Evolutionary conservation across 2,113 vertebrate species (phyloP).

Genomic region (Engraulis encrasicolus): DNA sequence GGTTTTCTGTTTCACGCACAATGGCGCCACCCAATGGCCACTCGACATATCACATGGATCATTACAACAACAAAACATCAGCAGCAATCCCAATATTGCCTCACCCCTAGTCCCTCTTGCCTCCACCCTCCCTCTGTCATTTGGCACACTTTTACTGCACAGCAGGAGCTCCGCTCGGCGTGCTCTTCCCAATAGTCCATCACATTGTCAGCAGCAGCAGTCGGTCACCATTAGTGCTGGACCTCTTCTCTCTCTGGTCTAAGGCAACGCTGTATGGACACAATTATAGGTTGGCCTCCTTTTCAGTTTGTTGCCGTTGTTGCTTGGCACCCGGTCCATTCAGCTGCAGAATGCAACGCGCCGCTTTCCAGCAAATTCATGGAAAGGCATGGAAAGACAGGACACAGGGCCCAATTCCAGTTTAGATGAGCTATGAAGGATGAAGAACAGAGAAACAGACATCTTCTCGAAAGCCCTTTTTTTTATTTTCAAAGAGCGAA

Average conservation of each 20-base stretch:
- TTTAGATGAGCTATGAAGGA: constrained; percentile 1
- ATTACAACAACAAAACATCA: background rate
- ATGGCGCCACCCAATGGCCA: background rate
- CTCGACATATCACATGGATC: background rate
- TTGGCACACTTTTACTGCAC: constrained; percentile 11
- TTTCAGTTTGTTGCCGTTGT: background rate
- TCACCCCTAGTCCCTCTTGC: background rate
- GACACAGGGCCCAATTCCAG: background rate
- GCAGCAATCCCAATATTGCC: background rate
- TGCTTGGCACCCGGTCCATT: background rate
- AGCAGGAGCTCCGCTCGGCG: background rate
- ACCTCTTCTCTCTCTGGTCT: background rate
- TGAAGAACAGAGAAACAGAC: background rate
- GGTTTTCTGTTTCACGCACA: background rate
- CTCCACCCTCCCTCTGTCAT: too few species aligned
- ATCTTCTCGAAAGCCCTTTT: background rate
- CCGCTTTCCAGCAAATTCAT: background rate
- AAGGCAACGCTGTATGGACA: constrained; percentile 3
- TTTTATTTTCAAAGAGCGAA: background rate
- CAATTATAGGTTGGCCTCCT: background rate
- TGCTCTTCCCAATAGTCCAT: background rate
- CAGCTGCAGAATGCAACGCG: background rate
- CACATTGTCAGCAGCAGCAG: constrained; percentile 15
- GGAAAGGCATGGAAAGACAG: too few species aligned
- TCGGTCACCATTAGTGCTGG: constrained; percentile 1